A percentile compares a stretch with the other conserved stretches of the same genome.
These are phyloP conservation scores for Eupithecia pulchellata DNA, from an alignment of 2,888 invertebrate species.

Conservation along the genomic window DNA sequence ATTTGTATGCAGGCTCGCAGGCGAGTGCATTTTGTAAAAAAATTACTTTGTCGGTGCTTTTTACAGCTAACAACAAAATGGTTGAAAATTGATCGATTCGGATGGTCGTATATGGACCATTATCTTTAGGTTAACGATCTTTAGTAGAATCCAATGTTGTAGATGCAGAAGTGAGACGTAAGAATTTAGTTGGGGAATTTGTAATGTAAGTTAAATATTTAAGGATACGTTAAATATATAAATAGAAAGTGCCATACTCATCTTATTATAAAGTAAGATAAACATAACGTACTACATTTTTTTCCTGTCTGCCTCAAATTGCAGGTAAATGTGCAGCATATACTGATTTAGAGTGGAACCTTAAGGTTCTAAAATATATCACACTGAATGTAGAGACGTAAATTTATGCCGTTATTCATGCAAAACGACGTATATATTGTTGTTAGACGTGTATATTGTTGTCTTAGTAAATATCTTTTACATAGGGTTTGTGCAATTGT, in stretches of 20 bases:
- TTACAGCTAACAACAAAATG: neutral
- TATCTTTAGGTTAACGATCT: too few species aligned
- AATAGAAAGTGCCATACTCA: constrained; percentile 12
- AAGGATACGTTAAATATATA: neutral
- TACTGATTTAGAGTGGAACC: neutral
- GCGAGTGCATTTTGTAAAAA: constrained; percentile 9
- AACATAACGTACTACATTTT: neutral
- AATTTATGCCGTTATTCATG: neutral
- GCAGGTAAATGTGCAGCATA: neutral
- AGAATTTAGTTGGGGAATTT: constrained; percentile 4
- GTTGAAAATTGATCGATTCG: neutral
- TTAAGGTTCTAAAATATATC: neutral
- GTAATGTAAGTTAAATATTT: neutral
- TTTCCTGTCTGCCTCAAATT: neutral
- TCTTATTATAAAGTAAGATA: neutral
- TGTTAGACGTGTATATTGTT: neutral
- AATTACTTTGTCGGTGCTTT: neutral
- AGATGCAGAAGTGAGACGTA: constrained; percentile 1
- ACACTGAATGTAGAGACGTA: neutral
- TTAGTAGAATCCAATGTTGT: constrained; percentile 3
- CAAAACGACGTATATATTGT: neutral
- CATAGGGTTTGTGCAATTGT: constrained; percentile 7
- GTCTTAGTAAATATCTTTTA: constrained; percentile 1
- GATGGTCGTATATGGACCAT: neutral
- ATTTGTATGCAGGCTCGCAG: constrained; percentile 15